phyloP scores from a whole-genome alignment of 2,888 invertebrate species.

The Cinara cedri region DNA sequence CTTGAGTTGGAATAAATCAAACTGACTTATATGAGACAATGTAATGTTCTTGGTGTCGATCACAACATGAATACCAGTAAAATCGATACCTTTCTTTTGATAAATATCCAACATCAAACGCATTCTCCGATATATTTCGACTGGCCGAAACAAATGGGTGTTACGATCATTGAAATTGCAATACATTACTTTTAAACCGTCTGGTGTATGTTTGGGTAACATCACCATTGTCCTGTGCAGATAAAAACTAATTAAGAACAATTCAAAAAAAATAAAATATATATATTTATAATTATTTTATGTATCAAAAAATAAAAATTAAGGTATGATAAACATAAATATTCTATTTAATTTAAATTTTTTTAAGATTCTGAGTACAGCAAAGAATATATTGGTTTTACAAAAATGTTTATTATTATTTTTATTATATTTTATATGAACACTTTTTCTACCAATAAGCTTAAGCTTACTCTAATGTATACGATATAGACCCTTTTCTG shows the following conservation, averaged over 20 bases:
- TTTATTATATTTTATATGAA: no score
- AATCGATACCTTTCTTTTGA: slow-evolving; percentile 60
- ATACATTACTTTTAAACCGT: slow-evolving; percentile 59
- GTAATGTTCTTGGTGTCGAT: slow-evolving; percentile 59
- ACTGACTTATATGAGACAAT: slow-evolving; percentile 59
- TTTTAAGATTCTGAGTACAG: no score
- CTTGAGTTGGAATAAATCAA: slow-evolving; percentile 59
- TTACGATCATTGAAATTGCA: slow-evolving; percentile 59
- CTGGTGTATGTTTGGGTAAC: slow-evolving; percentile 60
- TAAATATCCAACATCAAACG: slow-evolving; percentile 60
- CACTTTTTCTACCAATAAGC: no score
- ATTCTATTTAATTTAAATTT: no score
- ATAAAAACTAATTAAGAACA: not conserved
- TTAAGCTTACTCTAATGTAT: no score
- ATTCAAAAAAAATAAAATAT: not conserved
- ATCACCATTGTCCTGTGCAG: slow-evolving; percentile 59
- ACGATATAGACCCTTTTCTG: no score
- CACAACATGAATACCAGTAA: slow-evolving; percentile 60
- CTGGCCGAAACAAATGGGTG: slow-evolving; percentile 58
- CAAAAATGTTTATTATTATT: no score
- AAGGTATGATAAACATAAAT: no score
- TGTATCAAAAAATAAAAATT: no score
- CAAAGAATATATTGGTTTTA: no score
- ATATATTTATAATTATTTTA: not conserved
- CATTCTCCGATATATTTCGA: slow-evolving; percentile 58